Evolutionary conservation across 2,888 invertebrate species (phyloP).

Genomic region (Cerceris ruficornis): DNA sequence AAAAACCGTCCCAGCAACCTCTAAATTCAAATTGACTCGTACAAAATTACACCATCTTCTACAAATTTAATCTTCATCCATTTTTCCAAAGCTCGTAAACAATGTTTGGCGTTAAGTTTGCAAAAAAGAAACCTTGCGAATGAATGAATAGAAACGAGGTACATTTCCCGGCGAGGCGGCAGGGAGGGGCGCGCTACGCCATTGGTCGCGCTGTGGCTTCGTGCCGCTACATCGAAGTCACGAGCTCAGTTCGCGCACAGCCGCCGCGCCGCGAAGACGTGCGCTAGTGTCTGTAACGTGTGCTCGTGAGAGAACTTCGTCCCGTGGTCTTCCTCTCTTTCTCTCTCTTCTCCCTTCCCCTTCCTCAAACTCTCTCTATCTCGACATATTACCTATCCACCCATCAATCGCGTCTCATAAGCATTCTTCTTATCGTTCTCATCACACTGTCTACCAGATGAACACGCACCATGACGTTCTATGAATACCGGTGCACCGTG

Average conservation of each 20-base stretch:
- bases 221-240: conserved; percentile 23
- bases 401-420: neutral
- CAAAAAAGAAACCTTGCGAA: no score
- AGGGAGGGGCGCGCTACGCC: conserved; percentile 21
- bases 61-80: no score
- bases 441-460: conserved; percentile 51
- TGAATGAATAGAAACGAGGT: neutral
- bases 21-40: no score
- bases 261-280: conserved; percentile 53
- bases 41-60: no score
- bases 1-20: no score
- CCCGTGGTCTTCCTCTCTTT: neutral
- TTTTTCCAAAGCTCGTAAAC: no score
- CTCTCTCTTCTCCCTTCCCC: no score
- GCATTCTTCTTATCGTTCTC: neutral
- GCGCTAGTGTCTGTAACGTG: conserved; percentile 6
- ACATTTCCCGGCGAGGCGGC: neutral
- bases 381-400: neutral
- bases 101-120: no score
- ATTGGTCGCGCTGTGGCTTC: conserved; percentile 21
- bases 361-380: no score
- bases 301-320: conserved; percentile 8
- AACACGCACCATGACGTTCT: conserved; percentile 65
- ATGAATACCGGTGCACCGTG: conserved; percentile 54
- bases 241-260: conserved; percentile 65